Conservation (phyloP, 2,797 vertebrate genomes). For the Neopelma chrysocephalum region DNA sequence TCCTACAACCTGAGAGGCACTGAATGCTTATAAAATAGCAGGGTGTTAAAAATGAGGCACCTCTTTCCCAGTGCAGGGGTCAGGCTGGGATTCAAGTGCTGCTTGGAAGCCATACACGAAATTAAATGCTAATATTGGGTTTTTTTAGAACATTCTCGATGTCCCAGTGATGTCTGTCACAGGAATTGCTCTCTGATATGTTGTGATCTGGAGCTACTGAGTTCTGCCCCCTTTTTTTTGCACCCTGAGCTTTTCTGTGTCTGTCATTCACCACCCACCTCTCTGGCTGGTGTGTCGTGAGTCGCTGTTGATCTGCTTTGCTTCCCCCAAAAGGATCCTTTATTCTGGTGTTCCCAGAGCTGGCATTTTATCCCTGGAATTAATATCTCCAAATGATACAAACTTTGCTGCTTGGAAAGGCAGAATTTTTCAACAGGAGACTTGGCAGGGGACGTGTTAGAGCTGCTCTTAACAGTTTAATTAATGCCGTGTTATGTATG, state of each 20-base stretch:
- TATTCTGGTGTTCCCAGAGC: background rate
- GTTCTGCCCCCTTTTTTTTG: background rate
- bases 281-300: background rate
- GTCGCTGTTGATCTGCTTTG: background rate
- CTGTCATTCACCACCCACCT: background rate
- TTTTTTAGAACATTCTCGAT: background rate
- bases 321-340: background rate
- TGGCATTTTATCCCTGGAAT: conserved; percentile 7
- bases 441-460: conserved; percentile 17
- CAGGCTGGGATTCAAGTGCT: conserved; percentile 27
- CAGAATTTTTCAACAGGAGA: conserved; percentile 40
- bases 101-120: background rate
- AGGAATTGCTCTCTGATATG: background rate
- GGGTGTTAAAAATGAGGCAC: background rate
- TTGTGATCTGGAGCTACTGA: background rate
- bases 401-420: conserved; percentile 17
- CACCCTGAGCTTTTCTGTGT: background rate
- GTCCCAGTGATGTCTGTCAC: background rate
- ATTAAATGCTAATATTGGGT: conserved; percentile 28
- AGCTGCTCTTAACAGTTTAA: conserved; percentile 38
- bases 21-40: background rate
- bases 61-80: background rate
- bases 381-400: background rate
- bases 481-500: conserved; percentile 53
- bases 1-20: background rate